These are phyloP conservation scores for Perdita meconis DNA, from an alignment of 2,888 invertebrate genomes.

Conservation along the genomic window DNA sequence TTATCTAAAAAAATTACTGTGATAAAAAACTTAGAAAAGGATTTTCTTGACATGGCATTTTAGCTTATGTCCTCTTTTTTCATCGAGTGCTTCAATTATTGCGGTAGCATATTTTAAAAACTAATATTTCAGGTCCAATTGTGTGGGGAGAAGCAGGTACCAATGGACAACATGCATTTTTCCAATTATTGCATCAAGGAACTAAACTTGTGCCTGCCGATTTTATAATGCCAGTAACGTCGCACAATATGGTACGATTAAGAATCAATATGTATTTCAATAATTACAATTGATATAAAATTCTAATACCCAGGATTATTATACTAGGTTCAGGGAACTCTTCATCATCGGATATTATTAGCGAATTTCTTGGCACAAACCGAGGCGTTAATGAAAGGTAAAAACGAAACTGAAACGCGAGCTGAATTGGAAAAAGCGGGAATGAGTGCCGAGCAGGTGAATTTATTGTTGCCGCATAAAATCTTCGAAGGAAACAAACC, in stretches of 20 bases:
- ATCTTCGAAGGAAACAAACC: constrained; percentile 98
- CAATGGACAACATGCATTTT: constrained; percentile 99
- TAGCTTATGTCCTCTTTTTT: no score
- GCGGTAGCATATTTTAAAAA: constrained; percentile 26
- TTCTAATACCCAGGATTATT: constrained; percentile 6
- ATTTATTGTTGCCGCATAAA: constrained; percentile 96
- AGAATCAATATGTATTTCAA: neutral
- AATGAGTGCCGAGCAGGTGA: constrained; percentile 89
- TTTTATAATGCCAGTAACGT: constrained; percentile 96
- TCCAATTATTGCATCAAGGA: constrained; percentile 99
- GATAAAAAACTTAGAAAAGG: no score
- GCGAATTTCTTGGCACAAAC: constrained; percentile 99
- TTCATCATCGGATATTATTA: constrained; percentile 97
- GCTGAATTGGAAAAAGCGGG: constrained; percentile 93
- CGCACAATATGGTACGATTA: constrained; percentile 89
- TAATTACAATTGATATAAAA: neutral
- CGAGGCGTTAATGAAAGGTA: constrained; percentile 97
- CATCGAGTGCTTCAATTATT: no score
- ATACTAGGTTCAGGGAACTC: constrained; percentile 86
- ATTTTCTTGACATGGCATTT: no score
- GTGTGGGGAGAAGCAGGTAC: constrained; percentile 99
- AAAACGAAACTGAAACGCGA: constrained; percentile 88
- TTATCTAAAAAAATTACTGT: no score
- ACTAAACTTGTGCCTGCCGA: constrained; percentile 97
- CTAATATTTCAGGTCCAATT: constrained; percentile 78